A percentile compares a stretch with the other conserved stretches of the same genome.
phyloP scores from a whole-genome alignment of 2,888 invertebrate species.

The Emmelina monodactyla region DNA sequence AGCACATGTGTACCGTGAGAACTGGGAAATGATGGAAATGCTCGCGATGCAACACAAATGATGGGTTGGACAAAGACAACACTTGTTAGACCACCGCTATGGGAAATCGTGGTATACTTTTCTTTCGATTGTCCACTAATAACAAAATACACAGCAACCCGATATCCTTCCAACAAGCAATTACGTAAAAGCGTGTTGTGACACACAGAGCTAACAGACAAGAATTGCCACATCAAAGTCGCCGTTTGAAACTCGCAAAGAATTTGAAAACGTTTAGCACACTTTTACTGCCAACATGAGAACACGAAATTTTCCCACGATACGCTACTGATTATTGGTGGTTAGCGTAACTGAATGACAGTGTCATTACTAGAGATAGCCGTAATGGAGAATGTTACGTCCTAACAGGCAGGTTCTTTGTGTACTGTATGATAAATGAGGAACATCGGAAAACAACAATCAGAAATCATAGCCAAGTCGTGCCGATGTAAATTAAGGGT shows the following conservation, averaged over 20 bases:
- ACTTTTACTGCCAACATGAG: neutral
- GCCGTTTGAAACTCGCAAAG: too few relatives aligned
- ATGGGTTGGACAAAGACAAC: constrained; percentile 11
- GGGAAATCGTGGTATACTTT: neutral
- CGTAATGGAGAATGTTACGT: neutral
- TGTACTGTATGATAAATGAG: neutral
- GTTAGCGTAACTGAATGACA: constrained; percentile 15
- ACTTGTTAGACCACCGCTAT: constrained; percentile 13
- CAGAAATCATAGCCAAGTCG: too few relatives aligned
- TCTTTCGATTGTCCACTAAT: neutral
- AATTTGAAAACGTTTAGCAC: neutral
- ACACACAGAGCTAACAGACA: too few relatives aligned
- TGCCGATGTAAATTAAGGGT: too few relatives aligned
- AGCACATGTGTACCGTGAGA: constrained; percentile 20
- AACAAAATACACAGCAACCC: too few relatives aligned
- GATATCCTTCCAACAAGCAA: too few relatives aligned
- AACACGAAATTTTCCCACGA: constrained; percentile 15
- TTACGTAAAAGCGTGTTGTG: too few relatives aligned
- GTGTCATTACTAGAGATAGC: constrained; percentile 9
- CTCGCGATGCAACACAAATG: constrained; percentile 17
- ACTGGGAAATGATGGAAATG: constrained; percentile 22
- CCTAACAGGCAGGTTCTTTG: neutral
- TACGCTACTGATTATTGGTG: constrained; percentile 12
- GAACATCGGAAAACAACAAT: too few relatives aligned
- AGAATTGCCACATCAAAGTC: too few relatives aligned